These are phyloP conservation scores for Bucorvus abyssinicus DNA, from an alignment of 2,797 vertebrate genomes.

Conservation along the genomic window DNA sequence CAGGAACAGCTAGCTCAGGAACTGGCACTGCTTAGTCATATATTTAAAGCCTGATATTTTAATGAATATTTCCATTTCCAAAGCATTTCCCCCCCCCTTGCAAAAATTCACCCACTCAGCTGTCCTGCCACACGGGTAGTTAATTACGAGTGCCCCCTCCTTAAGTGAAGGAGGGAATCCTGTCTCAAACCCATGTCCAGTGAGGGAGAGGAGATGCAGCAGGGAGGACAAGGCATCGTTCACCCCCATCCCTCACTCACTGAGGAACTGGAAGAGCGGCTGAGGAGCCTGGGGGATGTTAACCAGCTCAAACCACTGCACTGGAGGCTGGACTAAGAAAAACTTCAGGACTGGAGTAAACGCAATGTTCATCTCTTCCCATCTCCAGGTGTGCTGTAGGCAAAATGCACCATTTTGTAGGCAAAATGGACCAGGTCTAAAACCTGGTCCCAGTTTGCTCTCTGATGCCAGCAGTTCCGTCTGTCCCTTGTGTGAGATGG, in stretches of 20 bases:
- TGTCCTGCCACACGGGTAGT: not conserved
- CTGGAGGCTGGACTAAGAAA: not conserved
- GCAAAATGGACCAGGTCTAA: not conserved
- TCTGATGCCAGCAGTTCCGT: not conserved
- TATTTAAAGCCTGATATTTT: not conserved
- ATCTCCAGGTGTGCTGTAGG: fast-evolving
- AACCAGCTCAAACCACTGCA: not conserved
- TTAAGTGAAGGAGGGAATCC: not conserved
- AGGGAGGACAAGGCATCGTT: not conserved
- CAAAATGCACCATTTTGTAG: not conserved
- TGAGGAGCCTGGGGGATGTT: not conserved
- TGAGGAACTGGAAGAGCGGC: not conserved
- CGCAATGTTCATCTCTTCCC: fast-evolving
- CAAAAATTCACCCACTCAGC: not conserved
- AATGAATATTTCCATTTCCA: not conserved
- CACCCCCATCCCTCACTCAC: not conserved
- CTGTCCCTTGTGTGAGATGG: not conserved
- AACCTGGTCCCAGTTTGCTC: not conserved
- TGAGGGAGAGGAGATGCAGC: not conserved
- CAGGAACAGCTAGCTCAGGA: not conserved
- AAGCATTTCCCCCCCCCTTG: not conserved
- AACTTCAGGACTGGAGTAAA: not conserved
- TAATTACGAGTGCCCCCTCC: not conserved
- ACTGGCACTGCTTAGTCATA: not conserved
- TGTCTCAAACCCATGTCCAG: not conserved